Evolutionary conservation across 2,888 invertebrate species (phyloP).

Genomic region (Thumatha senex): DNA sequence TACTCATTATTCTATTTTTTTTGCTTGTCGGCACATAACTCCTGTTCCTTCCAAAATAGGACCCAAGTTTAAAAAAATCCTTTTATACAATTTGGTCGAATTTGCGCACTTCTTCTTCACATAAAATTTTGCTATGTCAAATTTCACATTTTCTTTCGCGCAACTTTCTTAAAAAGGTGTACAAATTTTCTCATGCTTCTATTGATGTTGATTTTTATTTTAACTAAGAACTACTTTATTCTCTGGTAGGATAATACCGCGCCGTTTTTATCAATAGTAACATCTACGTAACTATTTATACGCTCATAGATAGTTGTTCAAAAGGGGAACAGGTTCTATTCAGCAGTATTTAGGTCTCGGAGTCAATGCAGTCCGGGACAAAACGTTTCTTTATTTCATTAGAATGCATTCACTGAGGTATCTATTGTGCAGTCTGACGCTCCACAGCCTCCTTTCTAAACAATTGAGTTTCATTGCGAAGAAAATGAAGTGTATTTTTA

Average conservation of each 20-base stretch:
- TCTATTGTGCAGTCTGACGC: slow-evolving; percentile 46
- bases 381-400: slow-evolving; percentile 74
- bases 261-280: too few species aligned
- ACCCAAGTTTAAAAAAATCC: too few species aligned
- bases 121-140: too few species aligned
- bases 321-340: slow-evolving; percentile 33
- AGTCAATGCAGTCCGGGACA: slow-evolving; percentile 55
- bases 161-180: too few species aligned
- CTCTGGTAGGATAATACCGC: not conserved
- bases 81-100: too few species aligned
- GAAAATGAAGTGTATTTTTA: slow-evolving; percentile 33
- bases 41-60: too few species aligned
- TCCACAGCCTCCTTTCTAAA: slow-evolving; percentile 48
- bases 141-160: too few species aligned
- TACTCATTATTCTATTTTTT: too few species aligned
- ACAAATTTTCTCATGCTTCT: too few species aligned
- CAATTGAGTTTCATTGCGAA: slow-evolving; percentile 41
- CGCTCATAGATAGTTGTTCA: slow-evolving; percentile 19
- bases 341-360: slow-evolving; percentile 53
- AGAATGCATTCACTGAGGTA: slow-evolving; percentile 57
- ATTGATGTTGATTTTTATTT: not conserved
- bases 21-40: too few species aligned
- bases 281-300: too few species aligned
- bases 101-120: too few species aligned
- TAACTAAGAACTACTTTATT: not conserved